phyloP scores from a whole-genome alignment of 1,140 invertebrate genomes.

The Zaprionus taronus region DNA sequence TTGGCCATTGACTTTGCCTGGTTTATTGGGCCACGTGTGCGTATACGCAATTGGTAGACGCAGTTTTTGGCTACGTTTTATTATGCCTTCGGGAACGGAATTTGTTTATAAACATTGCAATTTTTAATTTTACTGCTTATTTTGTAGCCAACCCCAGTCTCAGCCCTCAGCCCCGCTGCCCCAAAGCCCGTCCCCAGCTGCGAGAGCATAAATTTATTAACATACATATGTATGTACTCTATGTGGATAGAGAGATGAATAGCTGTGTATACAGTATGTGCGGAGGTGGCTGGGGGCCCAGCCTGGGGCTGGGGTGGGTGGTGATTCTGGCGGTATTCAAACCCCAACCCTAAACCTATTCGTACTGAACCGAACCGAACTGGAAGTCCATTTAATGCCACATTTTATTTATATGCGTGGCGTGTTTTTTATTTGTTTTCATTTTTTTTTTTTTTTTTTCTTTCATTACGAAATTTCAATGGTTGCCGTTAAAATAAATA shows the following conservation, averaged over 20 bases:
- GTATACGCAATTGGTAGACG: slow-evolving; percentile 68
- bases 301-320: not conserved
- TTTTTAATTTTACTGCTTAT: slow-evolving; percentile 79
- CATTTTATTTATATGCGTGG: slow-evolving; percentile 77
- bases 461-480: slow-evolving; percentile 74
- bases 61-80: slow-evolving; percentile 54
- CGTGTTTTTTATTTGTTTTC: slow-evolving; percentile 67
- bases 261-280: slow-evolving; percentile 1
- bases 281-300: not conserved
- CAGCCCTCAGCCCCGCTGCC: not conserved
- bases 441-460: slow-evolving; percentile 58
- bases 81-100: slow-evolving; percentile 67
- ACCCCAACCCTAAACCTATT: slow-evolving; percentile 28
- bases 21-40: slow-evolving; percentile 73
- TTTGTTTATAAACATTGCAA: slow-evolving; percentile 83
- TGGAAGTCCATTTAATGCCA: slow-evolving; percentile 68
- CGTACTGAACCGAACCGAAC: slow-evolving; percentile 15
- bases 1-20: slow-evolving; percentile 75
- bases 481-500: slow-evolving; percentile 55
- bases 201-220: slow-evolving; percentile 59
- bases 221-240: slow-evolving; percentile 32
- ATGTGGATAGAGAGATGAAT: slow-evolving; percentile 14
- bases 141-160: slow-evolving; percentile 43
- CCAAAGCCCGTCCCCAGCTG: slow-evolving; percentile 43
- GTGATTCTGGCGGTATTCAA: not conserved